These are phyloP conservation scores for Nasonovia ribisnigri DNA, from an alignment of 2,888 invertebrate genomes.

Conservation along the genomic window DNA sequence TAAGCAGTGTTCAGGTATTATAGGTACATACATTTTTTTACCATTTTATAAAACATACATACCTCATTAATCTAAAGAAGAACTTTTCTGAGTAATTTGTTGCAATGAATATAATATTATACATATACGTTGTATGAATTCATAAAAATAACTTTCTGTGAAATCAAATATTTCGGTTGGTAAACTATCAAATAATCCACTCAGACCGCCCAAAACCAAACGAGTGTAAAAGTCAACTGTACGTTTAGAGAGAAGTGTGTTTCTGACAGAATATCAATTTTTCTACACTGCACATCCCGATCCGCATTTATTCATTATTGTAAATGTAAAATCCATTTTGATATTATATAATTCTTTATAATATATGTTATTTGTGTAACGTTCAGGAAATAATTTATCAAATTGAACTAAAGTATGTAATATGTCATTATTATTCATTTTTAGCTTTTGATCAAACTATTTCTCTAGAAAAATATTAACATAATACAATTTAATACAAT, in stretches of 20 bases:
- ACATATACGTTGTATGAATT: neutral
- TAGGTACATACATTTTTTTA: neutral
- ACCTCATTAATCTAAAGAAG: neutral
- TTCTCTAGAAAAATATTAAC: neutral
- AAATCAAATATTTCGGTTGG: neutral
- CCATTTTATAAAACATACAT: neutral
- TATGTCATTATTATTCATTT: too few relatives aligned
- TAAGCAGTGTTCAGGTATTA: neutral
- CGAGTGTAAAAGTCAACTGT: neutral
- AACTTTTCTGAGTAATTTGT: neutral
- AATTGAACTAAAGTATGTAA: neutral
- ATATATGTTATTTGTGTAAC: neutral
- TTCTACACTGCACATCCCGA: neutral
- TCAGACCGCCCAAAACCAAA: neutral
- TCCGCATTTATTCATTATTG: neutral
- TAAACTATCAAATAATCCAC: neutral
- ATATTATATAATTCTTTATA: neutral
- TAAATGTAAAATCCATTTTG: neutral
- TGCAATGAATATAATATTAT: neutral
- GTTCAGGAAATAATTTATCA: neutral
- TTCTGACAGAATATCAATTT: constrained; percentile 15
- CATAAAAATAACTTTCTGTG: neutral
- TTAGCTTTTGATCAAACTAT: neutral
- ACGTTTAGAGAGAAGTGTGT: neutral
- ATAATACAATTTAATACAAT: neutral